Conservation (phyloP, 2,113 vertebrate species). For the Regulus satrapa region DNA sequence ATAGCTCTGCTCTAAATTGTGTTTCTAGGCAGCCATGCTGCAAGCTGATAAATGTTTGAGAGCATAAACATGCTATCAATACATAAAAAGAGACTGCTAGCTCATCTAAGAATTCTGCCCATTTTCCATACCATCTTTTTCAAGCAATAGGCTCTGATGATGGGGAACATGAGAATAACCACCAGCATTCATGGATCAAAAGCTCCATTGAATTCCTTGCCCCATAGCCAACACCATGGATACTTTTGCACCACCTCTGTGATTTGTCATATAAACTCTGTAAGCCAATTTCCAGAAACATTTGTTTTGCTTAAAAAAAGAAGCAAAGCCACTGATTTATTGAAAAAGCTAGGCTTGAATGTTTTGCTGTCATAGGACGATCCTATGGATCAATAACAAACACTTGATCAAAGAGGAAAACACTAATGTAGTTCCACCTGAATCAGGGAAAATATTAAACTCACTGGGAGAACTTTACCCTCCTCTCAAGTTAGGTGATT, state of each 20-base stretch:
- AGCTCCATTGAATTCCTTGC: neutral
- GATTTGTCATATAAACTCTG: neutral
- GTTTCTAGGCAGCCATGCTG: neutral
- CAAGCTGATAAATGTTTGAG: neutral
- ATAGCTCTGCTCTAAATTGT: neutral
- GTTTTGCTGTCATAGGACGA: neutral
- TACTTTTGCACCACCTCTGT: neutral
- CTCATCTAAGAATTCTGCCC: neutral
- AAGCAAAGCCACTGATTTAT: neutral
- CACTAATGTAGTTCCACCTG: neutral
- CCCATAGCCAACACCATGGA: neutral
- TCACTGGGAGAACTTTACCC: neutral
- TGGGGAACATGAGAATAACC: accelerated
- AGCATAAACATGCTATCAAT: neutral
- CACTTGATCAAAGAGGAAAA: neutral
- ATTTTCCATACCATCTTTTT: neutral
- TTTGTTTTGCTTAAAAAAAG: neutral
- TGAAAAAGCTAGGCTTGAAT: neutral
- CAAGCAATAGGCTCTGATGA: neutral
- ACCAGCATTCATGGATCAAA: accelerated
- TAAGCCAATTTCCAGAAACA: neutral
- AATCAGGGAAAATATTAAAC: neutral
- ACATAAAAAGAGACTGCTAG: neutral
- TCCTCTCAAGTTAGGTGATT: constrained; percentile 21
- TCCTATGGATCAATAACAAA: neutral